Conservation (phyloP, 2,888 invertebrate species). For the Onthophagus sagittarius region DNA sequence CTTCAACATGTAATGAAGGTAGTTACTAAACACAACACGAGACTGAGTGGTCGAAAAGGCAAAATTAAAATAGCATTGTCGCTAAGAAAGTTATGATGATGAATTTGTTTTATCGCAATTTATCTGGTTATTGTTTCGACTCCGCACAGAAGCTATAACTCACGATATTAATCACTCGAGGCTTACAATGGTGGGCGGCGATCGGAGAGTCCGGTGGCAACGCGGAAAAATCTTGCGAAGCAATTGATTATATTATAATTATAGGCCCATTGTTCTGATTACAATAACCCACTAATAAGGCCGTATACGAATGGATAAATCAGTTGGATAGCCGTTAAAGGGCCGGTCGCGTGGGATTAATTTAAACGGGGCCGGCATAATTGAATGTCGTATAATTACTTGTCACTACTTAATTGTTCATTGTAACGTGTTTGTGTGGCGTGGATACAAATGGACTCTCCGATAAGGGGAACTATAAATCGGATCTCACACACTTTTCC, state of each 20-base stretch:
- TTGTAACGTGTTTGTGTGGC: neutral
- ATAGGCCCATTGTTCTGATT: neutral
- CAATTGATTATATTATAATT: neutral
- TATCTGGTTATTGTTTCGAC: neutral
- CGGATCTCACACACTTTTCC: neutral
- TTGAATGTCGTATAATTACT: neutral
- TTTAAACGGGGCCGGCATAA: neutral
- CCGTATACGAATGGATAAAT: neutral
- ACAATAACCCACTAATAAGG: neutral
- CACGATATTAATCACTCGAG: neutral
- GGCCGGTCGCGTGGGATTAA: neutral
- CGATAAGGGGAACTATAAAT: neutral
- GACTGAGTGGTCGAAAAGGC: no score
- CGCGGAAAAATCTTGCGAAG: neutral
- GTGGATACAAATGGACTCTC: neutral
- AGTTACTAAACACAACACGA: no score
- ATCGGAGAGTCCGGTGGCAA: neutral
- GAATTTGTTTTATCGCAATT: neutral
- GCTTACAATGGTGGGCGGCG: neutral
- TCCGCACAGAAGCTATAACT: neutral
- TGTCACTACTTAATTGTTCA: neutral
- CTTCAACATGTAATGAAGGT: no score
- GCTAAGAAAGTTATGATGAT: neutral
- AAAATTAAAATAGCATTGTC: no score
- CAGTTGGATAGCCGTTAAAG: neutral